Conservation (phyloP, 2,888 invertebrate genomes). For the Lasioglossum villosulum region DNA sequence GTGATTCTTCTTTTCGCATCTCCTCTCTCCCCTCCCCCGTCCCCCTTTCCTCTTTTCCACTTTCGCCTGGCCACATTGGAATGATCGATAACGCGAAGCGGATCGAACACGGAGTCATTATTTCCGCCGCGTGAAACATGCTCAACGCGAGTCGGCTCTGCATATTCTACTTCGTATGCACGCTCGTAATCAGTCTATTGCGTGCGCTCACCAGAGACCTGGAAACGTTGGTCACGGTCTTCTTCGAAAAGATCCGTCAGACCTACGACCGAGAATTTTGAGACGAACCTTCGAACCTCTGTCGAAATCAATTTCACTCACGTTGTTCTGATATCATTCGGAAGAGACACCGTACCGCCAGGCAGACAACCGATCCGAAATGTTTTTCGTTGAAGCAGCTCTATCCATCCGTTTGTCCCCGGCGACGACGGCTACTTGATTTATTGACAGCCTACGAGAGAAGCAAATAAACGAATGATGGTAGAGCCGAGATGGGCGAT, state of each 20-base stretch:
- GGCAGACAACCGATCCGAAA: neutral
- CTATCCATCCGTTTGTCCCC: neutral
- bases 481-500: conserved; percentile 81
- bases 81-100: neutral
- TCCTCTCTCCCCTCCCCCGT: neutral
- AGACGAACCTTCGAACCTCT: neutral
- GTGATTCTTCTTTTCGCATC: conserved; percentile 10
- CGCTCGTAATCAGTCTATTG: conserved; percentile 40
- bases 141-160: conserved; percentile 47
- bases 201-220: conserved; percentile 34
- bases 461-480: conserved; percentile 75
- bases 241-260: conserved; percentile 28
- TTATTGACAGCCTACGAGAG: neutral
- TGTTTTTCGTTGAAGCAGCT: neutral
- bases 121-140: conserved; percentile 31
- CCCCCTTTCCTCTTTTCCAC: neutral
- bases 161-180: conserved; percentile 53
- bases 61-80: neutral
- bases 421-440: neutral
- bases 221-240: conserved; percentile 20
- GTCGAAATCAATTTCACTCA: neutral
- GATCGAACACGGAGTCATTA: neutral
- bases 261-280: conserved; percentile 22
- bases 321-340: no score
- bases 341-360: neutral